Evolutionary conservation across 2,888 invertebrate species (phyloP).

Genomic region (Phlogophora meticulosa): DNA sequence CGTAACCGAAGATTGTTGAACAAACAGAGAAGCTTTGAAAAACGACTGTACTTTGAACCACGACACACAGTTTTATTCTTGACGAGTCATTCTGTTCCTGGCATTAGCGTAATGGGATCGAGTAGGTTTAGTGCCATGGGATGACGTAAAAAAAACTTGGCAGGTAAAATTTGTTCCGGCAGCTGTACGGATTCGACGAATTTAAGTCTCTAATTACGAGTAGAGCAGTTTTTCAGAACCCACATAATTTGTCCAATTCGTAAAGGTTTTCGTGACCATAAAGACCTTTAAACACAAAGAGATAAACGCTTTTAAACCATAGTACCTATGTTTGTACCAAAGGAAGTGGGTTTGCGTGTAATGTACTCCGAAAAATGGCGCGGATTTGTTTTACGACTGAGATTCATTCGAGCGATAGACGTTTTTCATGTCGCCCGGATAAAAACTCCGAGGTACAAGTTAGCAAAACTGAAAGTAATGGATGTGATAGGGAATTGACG

Average conservation of each 20-base stretch:
- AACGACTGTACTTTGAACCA: slow-evolving; percentile 49
- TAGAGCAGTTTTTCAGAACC: neutral
- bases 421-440: slow-evolving; percentile 67
- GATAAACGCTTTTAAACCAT: slow-evolving; percentile 56
- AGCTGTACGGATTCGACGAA: neutral
- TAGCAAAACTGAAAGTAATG: slow-evolving; percentile 68
- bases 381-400: slow-evolving; percentile 68
- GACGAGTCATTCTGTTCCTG: slow-evolving; percentile 72
- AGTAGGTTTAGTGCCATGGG: slow-evolving; percentile 59
- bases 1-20: neutral
- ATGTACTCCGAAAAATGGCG: slow-evolving; percentile 64
- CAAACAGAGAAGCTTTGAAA: slow-evolving; percentile 1
- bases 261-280: slow-evolving; percentile 4
- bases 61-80: slow-evolving; percentile 64
- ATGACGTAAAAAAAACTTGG: slow-evolving; percentile 42
- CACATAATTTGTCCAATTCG: neutral
- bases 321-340: slow-evolving; percentile 53
- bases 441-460: slow-evolving; percentile 61
- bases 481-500: slow-evolving; percentile 61
- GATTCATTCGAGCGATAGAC: slow-evolving; percentile 68
- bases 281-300: slow-evolving; percentile 25
- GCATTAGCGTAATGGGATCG: slow-evolving; percentile 75
- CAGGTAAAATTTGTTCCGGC: slow-evolving; percentile 9
- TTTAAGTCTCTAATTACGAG: neutral
- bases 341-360: slow-evolving; percentile 68